phyloP scores from a whole-genome alignment of 2,888 invertebrate species.

The Epirrita christyi region DNA sequence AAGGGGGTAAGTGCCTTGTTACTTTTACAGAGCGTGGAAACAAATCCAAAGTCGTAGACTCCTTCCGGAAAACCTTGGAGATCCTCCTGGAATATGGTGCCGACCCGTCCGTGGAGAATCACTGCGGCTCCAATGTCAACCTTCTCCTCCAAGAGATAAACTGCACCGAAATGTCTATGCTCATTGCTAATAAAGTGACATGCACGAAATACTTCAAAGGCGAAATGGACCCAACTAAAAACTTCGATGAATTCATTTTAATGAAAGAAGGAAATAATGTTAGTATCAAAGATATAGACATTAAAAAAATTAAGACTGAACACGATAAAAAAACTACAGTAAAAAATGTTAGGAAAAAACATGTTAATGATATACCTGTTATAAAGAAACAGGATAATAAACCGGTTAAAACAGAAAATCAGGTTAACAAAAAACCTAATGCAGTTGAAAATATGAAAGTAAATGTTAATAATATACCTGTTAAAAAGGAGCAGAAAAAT shows the following conservation, averaged over 20 bases:
- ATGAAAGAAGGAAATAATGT: slow-evolving; percentile 50
- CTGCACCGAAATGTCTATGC: slow-evolving; percentile 54
- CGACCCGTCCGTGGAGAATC: slow-evolving; percentile 71
- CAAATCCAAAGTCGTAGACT: slow-evolving; percentile 55
- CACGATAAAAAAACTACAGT: background rate
- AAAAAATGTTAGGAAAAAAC: too few relatives aligned
- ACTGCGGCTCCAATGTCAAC: slow-evolving; percentile 70
- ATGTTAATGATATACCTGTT: background rate
- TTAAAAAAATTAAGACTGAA: background rate
- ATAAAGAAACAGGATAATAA: background rate
- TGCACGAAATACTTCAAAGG: slow-evolving; percentile 40
- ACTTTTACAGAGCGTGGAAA: slow-evolving; percentile 58
- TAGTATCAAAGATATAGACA: slow-evolving; percentile 30
- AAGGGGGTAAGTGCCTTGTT: background rate
- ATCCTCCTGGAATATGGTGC: slow-evolving; percentile 69
- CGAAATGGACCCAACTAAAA: slow-evolving; percentile 14
- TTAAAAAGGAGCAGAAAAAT: background rate
- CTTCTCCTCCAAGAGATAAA: slow-evolving; percentile 70
- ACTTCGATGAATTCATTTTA: slow-evolving; percentile 49
- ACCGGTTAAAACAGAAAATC: background rate
- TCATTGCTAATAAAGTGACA: slow-evolving; percentile 58
- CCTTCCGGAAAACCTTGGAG: slow-evolving; percentile 67
- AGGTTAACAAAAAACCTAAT: background rate
- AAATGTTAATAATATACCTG: background rate
- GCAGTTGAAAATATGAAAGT: background rate